These are phyloP conservation scores for Allolobophora icterica DNA, from an alignment of 2,888 invertebrate genomes.

Conservation along the genomic window DNA sequence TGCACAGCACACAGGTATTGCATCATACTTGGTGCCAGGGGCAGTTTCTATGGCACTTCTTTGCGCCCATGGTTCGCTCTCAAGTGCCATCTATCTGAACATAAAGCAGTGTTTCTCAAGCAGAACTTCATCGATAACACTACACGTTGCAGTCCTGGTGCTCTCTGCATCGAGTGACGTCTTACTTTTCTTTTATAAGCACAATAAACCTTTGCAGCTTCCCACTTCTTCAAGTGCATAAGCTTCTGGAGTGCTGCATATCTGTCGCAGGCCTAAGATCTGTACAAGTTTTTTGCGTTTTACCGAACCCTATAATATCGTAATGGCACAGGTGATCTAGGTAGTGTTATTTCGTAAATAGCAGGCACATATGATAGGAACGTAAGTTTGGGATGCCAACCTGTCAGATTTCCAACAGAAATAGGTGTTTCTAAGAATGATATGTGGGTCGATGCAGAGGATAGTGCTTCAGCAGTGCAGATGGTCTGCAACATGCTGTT, in stretches of 20 bases:
- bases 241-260: not conserved
- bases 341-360: not conserved
- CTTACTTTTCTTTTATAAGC: conserved; percentile 17
- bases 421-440: not conserved
- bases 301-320: not conserved
- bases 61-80: not conserved
- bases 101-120: not conserved
- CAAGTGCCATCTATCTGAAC: not conserved
- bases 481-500: not conserved
- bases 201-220: not conserved
- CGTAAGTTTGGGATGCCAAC: not conserved
- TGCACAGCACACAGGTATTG: not conserved
- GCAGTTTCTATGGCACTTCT: conserved; percentile 5
- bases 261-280: not conserved
- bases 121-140: not conserved
- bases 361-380: not conserved
- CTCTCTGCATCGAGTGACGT: not conserved
- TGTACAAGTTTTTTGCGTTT: not conserved
- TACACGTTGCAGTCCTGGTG: not conserved
- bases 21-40: not conserved
- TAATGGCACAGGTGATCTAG: not conserved
- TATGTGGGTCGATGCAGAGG: not conserved
- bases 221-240: not conserved
- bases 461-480: not conserved
- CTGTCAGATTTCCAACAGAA: not conserved